A percentile compares a stretch with the other conserved stretches of the same genome.
phyloP scores from a whole-genome alignment of 2,888 invertebrate genomes.

The Tachystola acroxantha region DNA sequence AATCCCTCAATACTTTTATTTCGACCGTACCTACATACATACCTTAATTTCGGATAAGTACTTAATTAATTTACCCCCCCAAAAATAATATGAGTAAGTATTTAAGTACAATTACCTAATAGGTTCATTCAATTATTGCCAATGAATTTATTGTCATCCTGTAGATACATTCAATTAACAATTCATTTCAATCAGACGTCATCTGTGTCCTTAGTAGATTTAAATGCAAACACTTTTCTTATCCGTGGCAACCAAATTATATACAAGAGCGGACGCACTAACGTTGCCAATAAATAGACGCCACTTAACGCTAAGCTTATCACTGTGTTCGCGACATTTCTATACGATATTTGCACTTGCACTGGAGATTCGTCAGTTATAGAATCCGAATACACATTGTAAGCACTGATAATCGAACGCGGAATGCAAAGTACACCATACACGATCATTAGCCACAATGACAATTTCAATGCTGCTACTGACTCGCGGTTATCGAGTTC shows the following conservation, averaged over 20 bases:
- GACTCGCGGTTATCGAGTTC: constrained; percentile 38
- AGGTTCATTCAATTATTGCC: too few species aligned
- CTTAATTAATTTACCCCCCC: too few species aligned
- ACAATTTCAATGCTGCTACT: constrained; percentile 50
- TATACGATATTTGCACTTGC: constrained; percentile 28
- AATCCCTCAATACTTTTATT: too few species aligned
- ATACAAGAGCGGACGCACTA: constrained; percentile 38
- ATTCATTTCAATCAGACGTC: constrained; percentile 5
- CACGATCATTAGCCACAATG: constrained; percentile 50
- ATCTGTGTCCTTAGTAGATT: constrained; percentile 1
- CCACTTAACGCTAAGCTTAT: constrained; percentile 44
- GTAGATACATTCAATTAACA: too few species aligned
- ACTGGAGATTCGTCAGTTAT: constrained; percentile 31
- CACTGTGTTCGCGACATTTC: constrained; percentile 28
- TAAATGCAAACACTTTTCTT: constrained; percentile 14
- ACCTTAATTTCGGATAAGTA: too few species aligned
- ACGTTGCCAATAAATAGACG: constrained; percentile 35
- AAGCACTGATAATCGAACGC: constrained; percentile 45
- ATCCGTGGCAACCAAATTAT: constrained; percentile 32
- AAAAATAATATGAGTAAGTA: too few species aligned
- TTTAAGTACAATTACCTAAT: too few species aligned
- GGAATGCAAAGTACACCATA: constrained; percentile 54
- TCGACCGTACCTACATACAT: too few species aligned
- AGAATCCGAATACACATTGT: constrained; percentile 42
- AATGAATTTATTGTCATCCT: too few species aligned